These are phyloP conservation scores for Limnephilus auricula DNA, from an alignment of 2,888 invertebrate species.

Conservation along the genomic window DNA sequence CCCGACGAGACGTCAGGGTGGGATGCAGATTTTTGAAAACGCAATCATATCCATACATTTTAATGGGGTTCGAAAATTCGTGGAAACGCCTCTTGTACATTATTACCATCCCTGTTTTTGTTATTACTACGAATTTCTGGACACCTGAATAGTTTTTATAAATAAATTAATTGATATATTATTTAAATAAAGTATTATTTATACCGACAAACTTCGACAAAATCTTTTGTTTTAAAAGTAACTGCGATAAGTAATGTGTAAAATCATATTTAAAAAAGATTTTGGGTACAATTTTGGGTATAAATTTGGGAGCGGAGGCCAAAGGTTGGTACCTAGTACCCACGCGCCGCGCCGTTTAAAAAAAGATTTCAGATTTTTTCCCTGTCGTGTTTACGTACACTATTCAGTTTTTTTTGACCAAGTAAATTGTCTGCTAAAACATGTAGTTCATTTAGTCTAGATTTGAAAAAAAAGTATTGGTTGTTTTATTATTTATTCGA, in stretches of 20 bases:
- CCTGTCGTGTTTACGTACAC: too few relatives aligned
- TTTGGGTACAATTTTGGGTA: too few relatives aligned
- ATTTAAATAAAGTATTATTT: neutral
- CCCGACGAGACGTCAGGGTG: slow-evolving; percentile 94
- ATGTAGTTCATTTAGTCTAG: too few relatives aligned
- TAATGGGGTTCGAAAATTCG: neutral
- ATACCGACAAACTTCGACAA: neutral
- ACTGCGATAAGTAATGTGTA: neutral
- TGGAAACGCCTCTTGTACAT: neutral
- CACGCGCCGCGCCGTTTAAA: too few relatives aligned
- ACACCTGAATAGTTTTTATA: neutral
- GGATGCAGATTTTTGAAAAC: slow-evolving; percentile 88
- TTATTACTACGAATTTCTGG: neutral
- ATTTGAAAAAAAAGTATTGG: too few relatives aligned
- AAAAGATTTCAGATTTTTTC: too few relatives aligned
- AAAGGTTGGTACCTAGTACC: too few relatives aligned
- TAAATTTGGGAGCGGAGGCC: too few relatives aligned
- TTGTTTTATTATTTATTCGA: too few relatives aligned
- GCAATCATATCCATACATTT: neutral
- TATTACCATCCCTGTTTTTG: neutral
- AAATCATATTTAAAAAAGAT: too few relatives aligned
- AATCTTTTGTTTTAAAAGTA: neutral
- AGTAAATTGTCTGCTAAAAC: too few relatives aligned
- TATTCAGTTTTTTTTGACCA: too few relatives aligned
- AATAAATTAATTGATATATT: neutral